A percentile compares a stretch with the other conserved stretches of the same genome.
Conservation (phyloP, 2,888 invertebrate species). For the Idaea aversata region DNA sequence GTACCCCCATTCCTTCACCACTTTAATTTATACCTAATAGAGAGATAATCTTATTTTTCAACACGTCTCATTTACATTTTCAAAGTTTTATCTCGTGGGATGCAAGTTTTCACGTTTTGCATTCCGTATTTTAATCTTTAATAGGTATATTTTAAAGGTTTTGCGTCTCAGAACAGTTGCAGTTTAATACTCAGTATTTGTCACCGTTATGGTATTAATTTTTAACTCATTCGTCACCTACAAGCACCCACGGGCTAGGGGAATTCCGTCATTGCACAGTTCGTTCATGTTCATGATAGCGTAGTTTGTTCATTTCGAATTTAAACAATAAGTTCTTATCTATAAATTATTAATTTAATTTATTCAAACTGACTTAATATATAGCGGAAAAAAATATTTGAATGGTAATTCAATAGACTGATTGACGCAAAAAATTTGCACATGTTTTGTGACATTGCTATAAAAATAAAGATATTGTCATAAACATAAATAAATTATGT, state of each 20-base stretch:
- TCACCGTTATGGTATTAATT: no score
- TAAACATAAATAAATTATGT: background rate
- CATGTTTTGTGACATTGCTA: background rate
- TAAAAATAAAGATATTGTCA: background rate
- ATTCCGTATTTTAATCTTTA: background rate
- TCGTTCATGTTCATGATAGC: no score
- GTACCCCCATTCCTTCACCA: conserved; percentile 63
- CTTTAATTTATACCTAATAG: conserved; percentile 79
- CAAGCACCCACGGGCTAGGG: no score
- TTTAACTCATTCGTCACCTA: no score
- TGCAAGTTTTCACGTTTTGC: conserved; percentile 31
- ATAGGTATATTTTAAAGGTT: background rate
- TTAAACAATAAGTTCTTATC: no score
- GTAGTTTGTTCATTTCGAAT: no score
- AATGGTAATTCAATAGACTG: background rate
- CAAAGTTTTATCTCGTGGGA: conserved; percentile 55
- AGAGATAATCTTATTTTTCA: conserved; percentile 72
- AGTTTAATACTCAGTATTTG: conserved; percentile 10
- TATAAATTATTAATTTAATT: no score
- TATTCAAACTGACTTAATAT: no score
- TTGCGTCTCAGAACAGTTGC: conserved; percentile 11
- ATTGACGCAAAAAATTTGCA: background rate
- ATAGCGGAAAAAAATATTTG: conserved; percentile 4
- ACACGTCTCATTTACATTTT: conserved; percentile 77
- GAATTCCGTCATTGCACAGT: no score